Percentiles rank a stretch among this genome's conserved stretches.
Conservation (phyloP, 2,113 vertebrate species). For the Scopus umbretta region DNA sequence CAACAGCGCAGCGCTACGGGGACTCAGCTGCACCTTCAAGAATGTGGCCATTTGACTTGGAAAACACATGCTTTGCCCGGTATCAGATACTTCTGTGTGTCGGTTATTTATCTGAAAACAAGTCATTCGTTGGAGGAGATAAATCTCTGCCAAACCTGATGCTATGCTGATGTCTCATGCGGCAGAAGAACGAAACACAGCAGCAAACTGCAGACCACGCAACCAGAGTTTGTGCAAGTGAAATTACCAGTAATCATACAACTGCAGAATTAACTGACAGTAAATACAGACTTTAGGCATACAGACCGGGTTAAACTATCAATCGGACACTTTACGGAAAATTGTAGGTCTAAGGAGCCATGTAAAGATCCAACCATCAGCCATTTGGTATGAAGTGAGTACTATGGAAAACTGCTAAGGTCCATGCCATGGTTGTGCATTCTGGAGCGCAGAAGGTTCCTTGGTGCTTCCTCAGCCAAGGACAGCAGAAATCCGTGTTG, state of each 20-base stretch:
- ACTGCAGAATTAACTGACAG: too few relatives aligned
- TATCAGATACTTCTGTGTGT: not conserved
- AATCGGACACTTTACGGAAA: not conserved
- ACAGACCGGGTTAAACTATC: not conserved
- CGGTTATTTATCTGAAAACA: not conserved
- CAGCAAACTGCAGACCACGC: fast-evolving
- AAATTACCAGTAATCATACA: not conserved
- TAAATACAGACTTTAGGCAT: not conserved
- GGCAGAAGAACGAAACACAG: not conserved
- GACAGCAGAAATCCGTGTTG: not conserved
- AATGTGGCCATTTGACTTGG: not conserved
- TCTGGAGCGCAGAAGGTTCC: not conserved
- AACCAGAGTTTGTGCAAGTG: fast-evolving
- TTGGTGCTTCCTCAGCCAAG: not conserved
- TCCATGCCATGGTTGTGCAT: not conserved
- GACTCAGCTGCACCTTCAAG: not conserved
- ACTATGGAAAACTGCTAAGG: not conserved
- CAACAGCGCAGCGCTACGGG: fast-evolving
- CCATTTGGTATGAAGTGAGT: fast-evolving
- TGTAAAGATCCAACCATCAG: fast-evolving
- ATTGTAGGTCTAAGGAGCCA: fast-evolving
- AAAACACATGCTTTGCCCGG: not conserved
- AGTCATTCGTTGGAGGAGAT: not conserved
- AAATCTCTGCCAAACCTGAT: not conserved
- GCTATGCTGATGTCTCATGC: fast-evolving